Evolutionary conservation across 2,888 invertebrate species (phyloP), one percentile per base, ranked within the genome.

Genomic region (Diloba caeruleocephala): DNA sequence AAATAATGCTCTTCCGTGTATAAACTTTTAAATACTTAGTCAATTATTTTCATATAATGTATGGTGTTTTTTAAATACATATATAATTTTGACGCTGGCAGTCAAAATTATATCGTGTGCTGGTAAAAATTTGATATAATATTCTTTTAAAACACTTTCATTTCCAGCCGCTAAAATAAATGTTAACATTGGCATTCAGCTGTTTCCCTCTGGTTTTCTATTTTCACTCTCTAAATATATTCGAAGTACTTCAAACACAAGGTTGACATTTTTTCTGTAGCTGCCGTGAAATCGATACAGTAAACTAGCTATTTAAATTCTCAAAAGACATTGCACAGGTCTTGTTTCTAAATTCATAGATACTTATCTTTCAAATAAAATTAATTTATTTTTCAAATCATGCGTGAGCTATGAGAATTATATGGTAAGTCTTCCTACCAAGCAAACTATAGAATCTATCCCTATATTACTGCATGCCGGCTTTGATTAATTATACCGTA

Each of bases 151-250:
- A 69, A 59, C 50, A 51, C 52, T 62, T 59, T 60, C 48, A 59
- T 68, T 80, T 81, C 73, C 75, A 77, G 79, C 68, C 75, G 77
- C 85, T 70, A 71, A 86, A 88, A 90, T 89, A 87, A 80, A 83
- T 65, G 78, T 82, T 89, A 88, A 88, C 89, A 90, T 90, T 90
- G 89, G 89, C 88, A 90, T 92, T 90, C 89, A 87, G 79, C 84
- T 82, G 84, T 86, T 85, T 84, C 79, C 82, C 85, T 82, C 81
- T 77, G 75, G 80, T 86, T 87, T 88, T 90, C 86, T 89, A 90
- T 90, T 90, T 90, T 82, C 79, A 80, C 79, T 82, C 72, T 78
- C 84, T 81, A 84, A 85, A 88, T 86, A 84, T 88, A 89, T 79
- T 76, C 61, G 60, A 66, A 78, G 77, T 79, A 80, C 74, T 79